Evolutionary conservation across 2,888 invertebrate genomes (phyloP).

Genomic region (Tipula helvola): DNA sequence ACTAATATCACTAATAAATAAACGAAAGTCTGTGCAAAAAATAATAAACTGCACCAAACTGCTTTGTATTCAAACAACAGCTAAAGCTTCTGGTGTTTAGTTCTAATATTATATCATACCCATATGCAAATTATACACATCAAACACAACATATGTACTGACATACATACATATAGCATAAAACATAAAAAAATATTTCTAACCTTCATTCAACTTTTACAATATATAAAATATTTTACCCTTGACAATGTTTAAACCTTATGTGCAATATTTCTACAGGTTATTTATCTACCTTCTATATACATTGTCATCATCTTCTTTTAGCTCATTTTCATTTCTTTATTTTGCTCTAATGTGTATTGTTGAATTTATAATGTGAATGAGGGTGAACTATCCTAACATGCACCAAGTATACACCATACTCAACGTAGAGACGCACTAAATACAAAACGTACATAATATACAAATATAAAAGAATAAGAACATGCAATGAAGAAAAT

Average conservation of each 20-base stretch:
- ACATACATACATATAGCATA: neutral
- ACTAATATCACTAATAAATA: neutral
- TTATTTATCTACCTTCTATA: neutral
- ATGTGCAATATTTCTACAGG: neutral
- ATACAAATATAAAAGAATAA: neutral
- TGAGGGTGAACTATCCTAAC: neutral
- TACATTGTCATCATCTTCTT: neutral
- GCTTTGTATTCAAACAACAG: neutral
- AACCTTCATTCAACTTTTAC: neutral
- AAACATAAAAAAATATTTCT: neutral
- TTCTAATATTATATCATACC: neutral
- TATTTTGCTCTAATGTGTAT: neutral
- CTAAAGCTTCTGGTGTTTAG: neutral
- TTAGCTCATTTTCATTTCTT: neutral
- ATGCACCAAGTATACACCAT: too few relatives aligned
- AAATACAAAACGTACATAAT: neutral
- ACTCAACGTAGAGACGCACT: neutral
- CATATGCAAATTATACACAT: neutral
- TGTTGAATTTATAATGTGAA: neutral
- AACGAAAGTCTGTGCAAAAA: neutral
- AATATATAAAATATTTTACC: slow-evolving; percentile 4
- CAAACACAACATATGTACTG: neutral
- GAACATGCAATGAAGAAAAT: neutral
- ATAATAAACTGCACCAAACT: neutral
- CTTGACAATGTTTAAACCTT: neutral